Percentiles rank a stretch among this genome's conserved stretches.
Conservation (phyloP, 37 sponge, comb jelly and placozoan species). For the Diacarnus erythraeanus region DNA sequence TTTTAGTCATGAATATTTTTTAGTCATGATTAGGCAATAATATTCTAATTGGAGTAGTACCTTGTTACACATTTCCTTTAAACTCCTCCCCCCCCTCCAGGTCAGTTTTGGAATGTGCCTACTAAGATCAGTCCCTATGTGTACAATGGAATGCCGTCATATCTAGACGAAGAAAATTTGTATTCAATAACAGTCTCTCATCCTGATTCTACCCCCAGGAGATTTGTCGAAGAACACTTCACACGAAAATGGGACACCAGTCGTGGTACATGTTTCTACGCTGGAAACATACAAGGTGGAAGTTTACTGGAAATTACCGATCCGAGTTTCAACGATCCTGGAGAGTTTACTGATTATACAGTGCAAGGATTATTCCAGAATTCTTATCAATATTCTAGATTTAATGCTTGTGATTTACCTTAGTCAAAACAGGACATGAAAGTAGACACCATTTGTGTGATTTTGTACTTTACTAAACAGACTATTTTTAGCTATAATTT, state of each 20-base stretch:
- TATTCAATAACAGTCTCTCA: background rate
- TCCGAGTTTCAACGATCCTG: constrained; percentile 51
- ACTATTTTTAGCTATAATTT: background rate
- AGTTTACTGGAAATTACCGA: constrained; percentile 13
- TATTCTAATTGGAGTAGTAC: too few relatives aligned
- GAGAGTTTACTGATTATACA: constrained; percentile 45
- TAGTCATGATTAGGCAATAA: too few relatives aligned
- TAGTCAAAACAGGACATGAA: too few relatives aligned
- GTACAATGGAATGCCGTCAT: background rate
- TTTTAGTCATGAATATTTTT: too few relatives aligned
- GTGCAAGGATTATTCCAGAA: constrained; percentile 29
- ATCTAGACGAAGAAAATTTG: constrained; percentile 11
- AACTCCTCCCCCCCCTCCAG: too few relatives aligned
- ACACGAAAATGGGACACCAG: constrained; percentile 10
- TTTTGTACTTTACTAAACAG: too few relatives aligned
- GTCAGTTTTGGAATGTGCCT: constrained; percentile 47
- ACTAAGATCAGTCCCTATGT: background rate
- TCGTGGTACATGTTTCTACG: constrained; percentile 15
- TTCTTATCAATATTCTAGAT: constrained; percentile 20
- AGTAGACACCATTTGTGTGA: too few relatives aligned
- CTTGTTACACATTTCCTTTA: background rate
- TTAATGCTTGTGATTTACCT: too few relatives aligned
- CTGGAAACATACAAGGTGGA: constrained; percentile 33
- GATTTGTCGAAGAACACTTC: constrained; percentile 6
- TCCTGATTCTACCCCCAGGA: background rate